phyloP scores from a whole-genome alignment of 2,113 vertebrate genomes.

The Cygnus buccinator region DNA sequence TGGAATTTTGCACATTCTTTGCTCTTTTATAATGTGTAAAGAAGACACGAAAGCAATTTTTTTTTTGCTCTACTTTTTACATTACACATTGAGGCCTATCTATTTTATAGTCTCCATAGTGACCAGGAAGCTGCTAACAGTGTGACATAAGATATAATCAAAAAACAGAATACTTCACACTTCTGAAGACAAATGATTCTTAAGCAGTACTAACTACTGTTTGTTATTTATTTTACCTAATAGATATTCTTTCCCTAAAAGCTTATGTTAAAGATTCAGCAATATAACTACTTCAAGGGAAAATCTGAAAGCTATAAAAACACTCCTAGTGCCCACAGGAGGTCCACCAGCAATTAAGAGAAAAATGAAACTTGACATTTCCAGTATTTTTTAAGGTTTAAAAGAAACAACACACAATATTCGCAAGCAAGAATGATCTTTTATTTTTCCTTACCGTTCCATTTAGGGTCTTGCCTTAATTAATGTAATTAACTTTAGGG shows the following conservation, averaged over 20 bases:
- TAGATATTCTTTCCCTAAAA: neutral
- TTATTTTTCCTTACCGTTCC: neutral
- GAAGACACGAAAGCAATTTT: neutral
- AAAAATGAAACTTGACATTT: neutral
- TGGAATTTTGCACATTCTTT: slow-evolving; percentile 49
- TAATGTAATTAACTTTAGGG: neutral
- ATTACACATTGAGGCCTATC: neutral
- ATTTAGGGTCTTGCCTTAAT: neutral
- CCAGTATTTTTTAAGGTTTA: neutral
- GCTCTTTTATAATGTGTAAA: slow-evolving; percentile 22
- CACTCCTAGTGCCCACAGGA: neutral
- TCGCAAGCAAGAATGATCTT: neutral
- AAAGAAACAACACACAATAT: neutral
- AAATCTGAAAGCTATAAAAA: neutral
- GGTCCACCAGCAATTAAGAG: neutral
- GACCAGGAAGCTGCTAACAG: slow-evolving; percentile 24
- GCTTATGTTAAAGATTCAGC: neutral
- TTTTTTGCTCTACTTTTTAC: neutral
- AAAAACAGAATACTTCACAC: slow-evolving; percentile 1
- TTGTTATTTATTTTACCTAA: neutral
- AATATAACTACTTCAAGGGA: neutral
- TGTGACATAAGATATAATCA: slow-evolving; percentile 26
- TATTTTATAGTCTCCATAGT: slow-evolving; percentile 56
- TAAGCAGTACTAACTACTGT: neutral
- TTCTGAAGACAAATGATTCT: slow-evolving; percentile 2